Percentiles rank a stretch among this genome's conserved stretches.
These are phyloP conservation scores for Nephrotoma appendiculata DNA, from an alignment of 2,888 invertebrate genomes.

Conservation along the genomic window DNA sequence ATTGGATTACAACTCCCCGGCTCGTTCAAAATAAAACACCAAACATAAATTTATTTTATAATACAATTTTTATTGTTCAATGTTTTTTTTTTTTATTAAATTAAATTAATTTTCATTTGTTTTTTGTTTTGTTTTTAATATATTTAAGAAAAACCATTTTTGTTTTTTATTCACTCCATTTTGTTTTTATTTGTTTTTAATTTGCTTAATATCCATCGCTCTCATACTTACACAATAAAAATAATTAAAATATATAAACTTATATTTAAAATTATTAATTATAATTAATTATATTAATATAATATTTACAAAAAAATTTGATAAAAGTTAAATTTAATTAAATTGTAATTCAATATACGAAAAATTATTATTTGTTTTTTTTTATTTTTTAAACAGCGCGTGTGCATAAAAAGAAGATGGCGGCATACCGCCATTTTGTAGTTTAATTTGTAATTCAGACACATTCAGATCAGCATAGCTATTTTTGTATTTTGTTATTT, in stretches of 20 bases:
- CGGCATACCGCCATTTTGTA: neutral
- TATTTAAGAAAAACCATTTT: neutral
- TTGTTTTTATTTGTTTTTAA: neutral
- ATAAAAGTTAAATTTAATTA: neutral
- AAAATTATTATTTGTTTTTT: neutral
- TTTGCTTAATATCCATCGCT: neutral
- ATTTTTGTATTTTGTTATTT: neutral
- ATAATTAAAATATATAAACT: neutral
- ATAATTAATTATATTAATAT: neutral
- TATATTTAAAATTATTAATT: neutral
- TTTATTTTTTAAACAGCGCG: neutral
- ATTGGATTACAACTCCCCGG: no score
- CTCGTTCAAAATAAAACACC: no score
- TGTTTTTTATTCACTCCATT: neutral
- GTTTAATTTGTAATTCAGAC: neutral
- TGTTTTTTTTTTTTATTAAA: neutral
- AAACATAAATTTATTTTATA: neutral
- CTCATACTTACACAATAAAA: neutral
- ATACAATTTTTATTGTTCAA: neutral
- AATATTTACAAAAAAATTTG: neutral
- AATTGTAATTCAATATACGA: neutral
- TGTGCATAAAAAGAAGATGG: neutral
- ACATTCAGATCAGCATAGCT: neutral
- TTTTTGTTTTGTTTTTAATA: neutral
- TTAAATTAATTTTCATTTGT: neutral